Evolutionary conservation across 2,888 invertebrate genomes (phyloP), one percentile per base, ranked within the genome.

Genomic region (Ligdia adustata): DNA sequence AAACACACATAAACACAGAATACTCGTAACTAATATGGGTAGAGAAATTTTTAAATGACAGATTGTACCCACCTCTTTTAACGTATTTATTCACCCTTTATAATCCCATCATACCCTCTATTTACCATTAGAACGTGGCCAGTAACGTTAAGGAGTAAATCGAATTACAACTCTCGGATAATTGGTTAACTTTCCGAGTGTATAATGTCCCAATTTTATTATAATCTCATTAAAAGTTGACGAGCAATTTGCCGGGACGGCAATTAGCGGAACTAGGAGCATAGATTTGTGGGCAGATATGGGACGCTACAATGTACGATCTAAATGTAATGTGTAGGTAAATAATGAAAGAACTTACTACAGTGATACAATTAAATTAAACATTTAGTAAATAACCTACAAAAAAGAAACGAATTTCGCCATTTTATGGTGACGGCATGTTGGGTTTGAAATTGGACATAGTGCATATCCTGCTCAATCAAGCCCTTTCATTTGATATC

Each of bases 191-290:
- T 48, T 38, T 32, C 32, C 29, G 34, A 37, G 35, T 38, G 41
- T 46, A 41, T 54, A 44, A 37, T 46, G 47, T 45, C 51, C 50
- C 27, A 51, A 63, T 60, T 61, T 50, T 55, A 52, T 49, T 45
- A 52, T 55, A 52, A 55, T 55, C 51, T 52, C 50, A 57, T 63
- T 63, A 60, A 60, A 62, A 60, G 56, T 63, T 55, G 37, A 44
- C 42, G 47, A 41, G 43, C 34, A 35, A 50, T 52, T 47, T 50
- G 29, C 32, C 9, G 32, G 33, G 22, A 34, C n/a, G 35, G 49
- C 31, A 37, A 42, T 52, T 52, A 50, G 35, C 28, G 31, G 28
- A 52, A 52, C 57, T 52, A 41, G 40, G 26, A 20, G 24, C 28
- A 31, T 18, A 9, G 27, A 20, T 45, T 20, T 45, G 34, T 34